Percentiles rank a stretch among this genome's conserved stretches.
These are phyloP conservation scores for Epirrhoe tristata DNA, from an alignment of 2,888 invertebrate genomes.

Conservation along the genomic window DNA sequence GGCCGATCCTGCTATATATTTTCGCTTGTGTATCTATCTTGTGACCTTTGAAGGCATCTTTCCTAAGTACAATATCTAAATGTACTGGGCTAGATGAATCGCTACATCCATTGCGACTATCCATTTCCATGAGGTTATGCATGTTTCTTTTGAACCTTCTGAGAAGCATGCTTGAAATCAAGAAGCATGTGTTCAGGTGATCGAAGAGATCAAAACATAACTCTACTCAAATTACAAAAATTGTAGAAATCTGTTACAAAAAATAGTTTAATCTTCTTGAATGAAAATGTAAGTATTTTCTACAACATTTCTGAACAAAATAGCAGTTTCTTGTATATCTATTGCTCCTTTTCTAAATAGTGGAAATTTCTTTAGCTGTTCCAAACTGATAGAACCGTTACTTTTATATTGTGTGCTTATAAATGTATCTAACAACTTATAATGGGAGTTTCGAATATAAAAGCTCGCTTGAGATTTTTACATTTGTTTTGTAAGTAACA, in stretches of 20 bases:
- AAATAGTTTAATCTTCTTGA: conserved; percentile 18
- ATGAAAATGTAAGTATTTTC: conserved; percentile 28
- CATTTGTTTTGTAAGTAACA: background rate
- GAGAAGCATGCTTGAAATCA: conserved; percentile 40
- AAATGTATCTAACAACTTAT: conserved; percentile 40
- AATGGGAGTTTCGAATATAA: conserved; percentile 52
- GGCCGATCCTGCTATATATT: conserved; percentile 11
- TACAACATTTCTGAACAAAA: conserved; percentile 11
- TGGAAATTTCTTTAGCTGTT: conserved; percentile 29
- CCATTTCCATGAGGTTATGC: conserved; percentile 50
- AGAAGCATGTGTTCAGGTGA: conserved; percentile 57
- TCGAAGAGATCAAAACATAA: conserved; percentile 40
- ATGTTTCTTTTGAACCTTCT: conserved; percentile 48
- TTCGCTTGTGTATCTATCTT: conserved; percentile 15
- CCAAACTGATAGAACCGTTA: conserved; percentile 18
- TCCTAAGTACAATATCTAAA: conserved; percentile 30
- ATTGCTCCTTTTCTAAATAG: conserved; percentile 28
- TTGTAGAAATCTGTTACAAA: conserved; percentile 25
- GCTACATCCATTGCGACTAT: conserved; percentile 42
- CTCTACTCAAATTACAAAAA: conserved; percentile 16
- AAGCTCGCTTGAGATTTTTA: background rate
- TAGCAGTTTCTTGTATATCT: conserved; percentile 24
- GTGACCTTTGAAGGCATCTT: conserved; percentile 37
- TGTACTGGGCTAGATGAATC: conserved; percentile 27
- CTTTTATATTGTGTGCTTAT: conserved; percentile 53